Percentiles rank a stretch among this genome's conserved stretches.
These are phyloP conservation scores for Trichonephila clavata DNA, from an alignment of 1,140 invertebrate species.

Conservation along the genomic window DNA sequence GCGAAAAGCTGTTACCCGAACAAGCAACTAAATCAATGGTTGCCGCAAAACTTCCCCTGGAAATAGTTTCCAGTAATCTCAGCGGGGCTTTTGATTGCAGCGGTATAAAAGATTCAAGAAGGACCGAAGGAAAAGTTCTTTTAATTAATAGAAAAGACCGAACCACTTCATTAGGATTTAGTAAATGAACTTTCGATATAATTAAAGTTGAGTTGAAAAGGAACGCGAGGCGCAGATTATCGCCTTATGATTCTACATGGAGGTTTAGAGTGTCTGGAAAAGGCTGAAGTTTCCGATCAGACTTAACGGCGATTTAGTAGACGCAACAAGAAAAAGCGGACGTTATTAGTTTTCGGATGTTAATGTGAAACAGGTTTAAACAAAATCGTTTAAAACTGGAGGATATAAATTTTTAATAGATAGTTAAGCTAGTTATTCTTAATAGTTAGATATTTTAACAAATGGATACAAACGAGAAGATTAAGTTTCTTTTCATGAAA, in stretches of 20 bases:
- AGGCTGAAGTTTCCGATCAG: too few species aligned
- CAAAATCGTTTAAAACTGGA: too few species aligned
- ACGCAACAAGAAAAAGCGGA: too few species aligned
- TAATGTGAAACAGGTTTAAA: too few species aligned
- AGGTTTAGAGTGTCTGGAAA: too few species aligned
- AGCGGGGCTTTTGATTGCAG: neutral
- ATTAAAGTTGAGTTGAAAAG: constrained; percentile 26
- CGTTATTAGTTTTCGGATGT: too few species aligned
- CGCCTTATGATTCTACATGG: neutral
- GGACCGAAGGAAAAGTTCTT: neutral
- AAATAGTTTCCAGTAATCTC: neutral
- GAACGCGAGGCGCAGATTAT: neutral
- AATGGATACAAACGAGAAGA: too few species aligned
- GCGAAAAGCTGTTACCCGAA: neutral
- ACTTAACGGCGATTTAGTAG: too few species aligned
- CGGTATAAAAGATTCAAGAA: neutral
- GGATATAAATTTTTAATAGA: too few species aligned
- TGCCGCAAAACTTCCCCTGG: neutral
- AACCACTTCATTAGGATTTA: constrained; percentile 17
- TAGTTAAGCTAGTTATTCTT: too few species aligned
- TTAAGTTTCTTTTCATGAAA: too few species aligned
- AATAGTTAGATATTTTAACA: too few species aligned
- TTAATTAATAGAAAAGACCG: neutral
- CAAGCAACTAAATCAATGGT: neutral
- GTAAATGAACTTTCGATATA: constrained; percentile 5